Conservation (phyloP, 2,888 invertebrate species). For the Drosophila conformis region DNA sequence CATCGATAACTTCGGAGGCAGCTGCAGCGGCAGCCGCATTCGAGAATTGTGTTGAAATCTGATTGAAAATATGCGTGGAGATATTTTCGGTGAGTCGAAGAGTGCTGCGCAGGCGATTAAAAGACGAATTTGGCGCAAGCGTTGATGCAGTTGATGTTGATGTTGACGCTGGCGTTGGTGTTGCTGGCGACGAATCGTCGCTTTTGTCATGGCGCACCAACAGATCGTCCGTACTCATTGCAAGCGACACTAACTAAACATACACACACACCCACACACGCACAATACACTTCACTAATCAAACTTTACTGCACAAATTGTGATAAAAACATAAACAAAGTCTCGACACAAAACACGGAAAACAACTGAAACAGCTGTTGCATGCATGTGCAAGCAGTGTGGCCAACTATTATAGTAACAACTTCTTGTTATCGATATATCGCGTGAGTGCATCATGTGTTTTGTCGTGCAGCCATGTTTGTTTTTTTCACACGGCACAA, state of each 20-base stretch:
- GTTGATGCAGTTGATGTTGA: constrained; percentile 12
- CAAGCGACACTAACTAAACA: constrained; percentile 17
- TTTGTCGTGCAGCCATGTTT: constrained; percentile 46
- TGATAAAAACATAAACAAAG: constrained; percentile 52
- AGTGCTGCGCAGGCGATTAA: constrained; percentile 83
- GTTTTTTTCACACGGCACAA: constrained; percentile 61
- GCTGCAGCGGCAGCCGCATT: constrained; percentile 80
- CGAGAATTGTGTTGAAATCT: constrained; percentile 81
- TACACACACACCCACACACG: background rate
- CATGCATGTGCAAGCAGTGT: constrained; percentile 15
- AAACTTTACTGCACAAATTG: constrained; percentile 13
- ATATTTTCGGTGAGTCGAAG: constrained; percentile 83
- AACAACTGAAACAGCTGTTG: constrained; percentile 56
- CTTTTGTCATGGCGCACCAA: constrained; percentile 82
- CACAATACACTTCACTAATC: constrained; percentile 7
- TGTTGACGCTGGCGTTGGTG: constrained; percentile 26
- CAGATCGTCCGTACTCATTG: constrained; percentile 82
- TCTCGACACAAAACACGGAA: constrained; percentile 18
- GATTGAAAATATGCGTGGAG: constrained; percentile 81
- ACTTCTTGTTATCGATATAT: constrained; percentile 33
- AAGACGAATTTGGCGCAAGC: constrained; percentile 67
- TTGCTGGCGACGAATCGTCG: constrained; percentile 73
- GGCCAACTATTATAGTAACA: constrained; percentile 6
- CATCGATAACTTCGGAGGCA: constrained; percentile 77
- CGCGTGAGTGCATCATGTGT: constrained; percentile 43